Percentiles rank a stretch among this genome's conserved stretches.
phyloP scores from a whole-genome alignment of 1,140 invertebrate genomes.

The Plectrocnemia conspersa region DNA sequence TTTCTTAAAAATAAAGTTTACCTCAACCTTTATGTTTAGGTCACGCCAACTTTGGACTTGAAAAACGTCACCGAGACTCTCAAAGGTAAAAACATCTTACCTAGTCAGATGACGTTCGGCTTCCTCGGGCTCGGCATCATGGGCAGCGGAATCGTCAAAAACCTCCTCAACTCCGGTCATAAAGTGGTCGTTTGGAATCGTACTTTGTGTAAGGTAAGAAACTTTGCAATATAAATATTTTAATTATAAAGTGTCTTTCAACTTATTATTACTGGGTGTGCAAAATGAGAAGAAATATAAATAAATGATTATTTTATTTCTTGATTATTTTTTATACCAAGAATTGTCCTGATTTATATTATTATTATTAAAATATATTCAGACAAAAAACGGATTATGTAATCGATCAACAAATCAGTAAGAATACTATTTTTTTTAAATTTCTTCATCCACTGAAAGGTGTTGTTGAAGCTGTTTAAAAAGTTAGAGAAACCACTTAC shows the following conservation, averaged over 20 bases:
- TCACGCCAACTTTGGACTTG: constrained; percentile 70
- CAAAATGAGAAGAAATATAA: too few relatives aligned
- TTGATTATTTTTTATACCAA: too few relatives aligned
- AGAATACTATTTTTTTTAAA: too few relatives aligned
- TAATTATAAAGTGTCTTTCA: constrained; percentile 13
- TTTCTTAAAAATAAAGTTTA: constrained; percentile 1
- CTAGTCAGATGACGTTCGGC: constrained; percentile 85
- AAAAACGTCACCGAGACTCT: constrained; percentile 72
- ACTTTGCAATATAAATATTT: constrained; percentile 29
- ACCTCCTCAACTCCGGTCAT: constrained; percentile 90
- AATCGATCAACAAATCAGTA: too few relatives aligned
- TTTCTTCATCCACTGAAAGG: too few relatives aligned
- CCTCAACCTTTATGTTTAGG: constrained; percentile 46
- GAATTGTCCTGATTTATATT: too few relatives aligned
- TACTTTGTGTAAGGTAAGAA: constrained; percentile 82
- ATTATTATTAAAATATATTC: too few relatives aligned
- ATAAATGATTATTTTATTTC: too few relatives aligned
- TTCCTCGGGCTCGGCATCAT: constrained; percentile 94
- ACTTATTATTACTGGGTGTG: too few relatives aligned
- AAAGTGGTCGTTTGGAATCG: constrained; percentile 93
- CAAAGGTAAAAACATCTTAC: constrained; percentile 80
- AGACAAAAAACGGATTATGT: too few relatives aligned
- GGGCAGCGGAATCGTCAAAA: constrained; percentile 94
- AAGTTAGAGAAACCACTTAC: too few relatives aligned
- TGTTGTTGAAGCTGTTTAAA: too few relatives aligned